A percentile compares a stretch with the other conserved stretches of the same genome.
phyloP scores from a whole-genome alignment of 2,888 invertebrate species.

The Mallateleia sp. region DNA sequence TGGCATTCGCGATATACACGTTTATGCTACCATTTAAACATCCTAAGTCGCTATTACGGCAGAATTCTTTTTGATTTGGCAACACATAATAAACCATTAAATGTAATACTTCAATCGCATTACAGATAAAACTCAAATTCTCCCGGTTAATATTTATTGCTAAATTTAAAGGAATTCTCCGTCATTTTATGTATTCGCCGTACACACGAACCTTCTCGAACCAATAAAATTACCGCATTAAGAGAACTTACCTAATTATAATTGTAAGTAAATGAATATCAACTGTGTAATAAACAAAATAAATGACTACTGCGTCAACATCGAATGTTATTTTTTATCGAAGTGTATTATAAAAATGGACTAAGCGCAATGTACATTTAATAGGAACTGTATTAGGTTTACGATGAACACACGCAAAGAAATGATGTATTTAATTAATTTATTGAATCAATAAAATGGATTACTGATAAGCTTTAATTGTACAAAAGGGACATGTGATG shows the following conservation, averaged over 20 bases:
- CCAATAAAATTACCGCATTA: constrained; percentile 61
- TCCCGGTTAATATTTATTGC: constrained; percentile 8
- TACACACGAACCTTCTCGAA: constrained; percentile 34
- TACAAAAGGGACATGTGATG: constrained; percentile 30
- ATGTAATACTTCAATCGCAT: constrained; percentile 41
- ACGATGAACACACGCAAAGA: constrained; percentile 46
- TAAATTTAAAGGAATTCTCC: constrained; percentile 27
- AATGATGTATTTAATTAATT: constrained; percentile 70
- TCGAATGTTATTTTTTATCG: constrained; percentile 53
- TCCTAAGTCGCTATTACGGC: constrained; percentile 72
- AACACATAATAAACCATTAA: constrained; percentile 58
- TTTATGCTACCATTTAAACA: constrained; percentile 73
- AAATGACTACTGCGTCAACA: constrained; percentile 4
- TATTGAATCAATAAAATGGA: constrained; percentile 60
- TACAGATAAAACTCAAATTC: constrained; percentile 38
- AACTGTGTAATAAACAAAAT: constrained; percentile 25
- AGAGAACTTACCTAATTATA: constrained; percentile 55
- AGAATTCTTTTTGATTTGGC: constrained; percentile 60
- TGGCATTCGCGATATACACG: constrained; percentile 67
- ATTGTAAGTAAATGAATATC: constrained; percentile 30
- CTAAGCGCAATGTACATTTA: constrained; percentile 68
- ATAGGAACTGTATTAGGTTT: constrained; percentile 48
- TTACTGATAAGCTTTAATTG: constrained; percentile 48
- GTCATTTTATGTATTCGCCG: constrained; percentile 18
- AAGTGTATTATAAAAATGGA: constrained; percentile 42